Conservation (phyloP, 2,888 invertebrate species). For the Mythimna impura region DNA sequence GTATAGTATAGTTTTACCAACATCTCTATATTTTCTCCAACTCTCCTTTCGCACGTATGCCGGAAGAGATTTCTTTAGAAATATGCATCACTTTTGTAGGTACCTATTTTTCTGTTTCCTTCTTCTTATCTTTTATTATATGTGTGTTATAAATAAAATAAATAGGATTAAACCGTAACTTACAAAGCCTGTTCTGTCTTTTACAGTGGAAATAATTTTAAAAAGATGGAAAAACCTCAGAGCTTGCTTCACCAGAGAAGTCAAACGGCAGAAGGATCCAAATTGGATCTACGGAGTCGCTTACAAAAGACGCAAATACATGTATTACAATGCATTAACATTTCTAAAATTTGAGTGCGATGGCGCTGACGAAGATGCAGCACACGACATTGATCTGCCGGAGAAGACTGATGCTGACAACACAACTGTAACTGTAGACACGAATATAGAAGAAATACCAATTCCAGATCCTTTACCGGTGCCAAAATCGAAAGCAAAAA, state of each 20-base stretch:
- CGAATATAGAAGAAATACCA: conserved; percentile 16
- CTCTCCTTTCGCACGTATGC: too few relatives aligned
- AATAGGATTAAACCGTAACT: background rate
- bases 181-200: background rate
- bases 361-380: background rate
- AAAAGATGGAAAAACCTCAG: conserved; percentile 43
- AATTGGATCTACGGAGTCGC: conserved; percentile 38
- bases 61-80: too few relatives aligned
- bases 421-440: conserved; percentile 20
- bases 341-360: conserved; percentile 28
- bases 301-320: conserved; percentile 41
- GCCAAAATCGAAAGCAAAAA: background rate
- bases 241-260: conserved; percentile 37
- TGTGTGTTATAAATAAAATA: too few relatives aligned
- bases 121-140: too few relatives aligned
- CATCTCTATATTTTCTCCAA: too few relatives aligned
- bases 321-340: conserved; percentile 24
- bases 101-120: too few relatives aligned
- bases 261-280: conserved; percentile 43
- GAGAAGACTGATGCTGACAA: conserved; percentile 2
- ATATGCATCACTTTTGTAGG: too few relatives aligned
- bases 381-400: conserved; percentile 24
- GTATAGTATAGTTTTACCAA: too few relatives aligned
- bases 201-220: conserved; percentile 20
- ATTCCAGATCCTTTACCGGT: background rate